These are phyloP conservation scores for Flexamia atlantica DNA, from an alignment of 2,888 invertebrate species.

Conservation along the genomic window DNA sequence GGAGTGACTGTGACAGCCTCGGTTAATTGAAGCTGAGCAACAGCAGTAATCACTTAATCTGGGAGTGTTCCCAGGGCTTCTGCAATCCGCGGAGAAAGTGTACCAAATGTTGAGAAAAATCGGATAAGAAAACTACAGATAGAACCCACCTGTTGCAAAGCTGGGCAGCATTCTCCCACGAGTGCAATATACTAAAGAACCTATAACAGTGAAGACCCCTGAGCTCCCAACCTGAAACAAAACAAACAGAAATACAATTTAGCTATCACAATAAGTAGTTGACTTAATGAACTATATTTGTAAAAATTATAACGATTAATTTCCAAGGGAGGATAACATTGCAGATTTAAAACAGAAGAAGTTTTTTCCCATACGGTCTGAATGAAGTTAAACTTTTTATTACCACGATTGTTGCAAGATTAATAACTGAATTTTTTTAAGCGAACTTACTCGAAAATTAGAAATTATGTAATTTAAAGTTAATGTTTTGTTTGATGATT, in stretches of 20 bases:
- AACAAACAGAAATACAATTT: constrained; percentile 22
- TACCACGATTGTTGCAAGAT: no score
- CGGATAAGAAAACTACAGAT: constrained; percentile 9
- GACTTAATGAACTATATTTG: no score
- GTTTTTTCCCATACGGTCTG: no score
- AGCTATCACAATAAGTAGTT: no score
- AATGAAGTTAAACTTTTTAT: no score
- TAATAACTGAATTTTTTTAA: no score
- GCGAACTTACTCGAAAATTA: no score
- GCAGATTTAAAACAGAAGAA: no score
- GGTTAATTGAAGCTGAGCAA: neutral
- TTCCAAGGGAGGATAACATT: no score
- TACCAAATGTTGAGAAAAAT: neutral
- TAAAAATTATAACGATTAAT: no score
- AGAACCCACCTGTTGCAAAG: constrained; percentile 91
- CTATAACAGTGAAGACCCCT: constrained; percentile 95
- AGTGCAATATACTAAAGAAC: constrained; percentile 96
- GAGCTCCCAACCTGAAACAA: constrained; percentile 92
- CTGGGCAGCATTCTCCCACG: constrained; percentile 97
- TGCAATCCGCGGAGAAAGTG: constrained; percentile 12
- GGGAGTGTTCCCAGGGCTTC: constrained; percentile 4
- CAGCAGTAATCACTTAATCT: neutral
- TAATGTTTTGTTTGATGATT: no score
- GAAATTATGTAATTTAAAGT: no score
- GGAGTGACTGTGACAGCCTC: neutral